Percentiles rank a stretch among this genome's conserved stretches.
Evolutionary conservation across 1,140 invertebrate species (phyloP).

Genomic region (Pogonomyrmex barbatus): DNA sequence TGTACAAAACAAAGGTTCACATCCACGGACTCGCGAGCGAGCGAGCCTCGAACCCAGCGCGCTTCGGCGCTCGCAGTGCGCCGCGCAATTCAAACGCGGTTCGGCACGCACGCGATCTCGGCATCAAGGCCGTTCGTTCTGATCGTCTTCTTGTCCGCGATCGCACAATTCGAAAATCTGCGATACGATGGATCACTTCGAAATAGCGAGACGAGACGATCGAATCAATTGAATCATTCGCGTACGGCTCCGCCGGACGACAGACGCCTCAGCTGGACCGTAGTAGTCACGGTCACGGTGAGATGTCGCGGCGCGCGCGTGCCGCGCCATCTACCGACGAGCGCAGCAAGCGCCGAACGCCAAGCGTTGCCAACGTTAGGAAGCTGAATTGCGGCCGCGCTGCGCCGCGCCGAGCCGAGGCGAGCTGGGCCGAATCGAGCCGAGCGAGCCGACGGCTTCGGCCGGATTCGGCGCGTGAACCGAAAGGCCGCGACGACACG

Average conservation of each 20-base stretch:
- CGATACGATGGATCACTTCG: not conserved
- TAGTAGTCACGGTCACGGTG: not conserved
- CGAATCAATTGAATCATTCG: not conserved
- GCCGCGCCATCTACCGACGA: constrained; percentile 38
- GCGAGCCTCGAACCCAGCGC: constrained; percentile 82
- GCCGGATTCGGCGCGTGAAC: not conserved
- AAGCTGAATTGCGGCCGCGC: constrained; percentile 11
- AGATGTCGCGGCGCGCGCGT: not conserved
- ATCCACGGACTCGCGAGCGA: constrained; percentile 84
- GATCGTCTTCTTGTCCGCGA: not conserved
- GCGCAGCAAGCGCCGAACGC: not conserved
- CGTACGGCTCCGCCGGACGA: not conserved
- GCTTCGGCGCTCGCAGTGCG: constrained; percentile 70
- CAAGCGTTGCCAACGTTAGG: constrained; percentile 58
- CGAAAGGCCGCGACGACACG: not conserved
- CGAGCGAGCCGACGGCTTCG: constrained; percentile 1
- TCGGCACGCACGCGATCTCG: constrained; percentile 69
- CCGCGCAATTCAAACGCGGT: constrained; percentile 18
- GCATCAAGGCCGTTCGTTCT: constrained; percentile 35
- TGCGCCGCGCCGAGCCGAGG: not conserved
- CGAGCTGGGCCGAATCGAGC: not conserved
- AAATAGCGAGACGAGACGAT: not conserved
- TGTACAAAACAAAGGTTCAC: constrained; percentile 86
- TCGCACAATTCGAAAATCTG: not conserved
- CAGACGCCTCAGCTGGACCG: not conserved